These are phyloP conservation scores for Bubo blakistoni DNA, from an alignment of 2,113 vertebrate species.

Conservation along the genomic window DNA sequence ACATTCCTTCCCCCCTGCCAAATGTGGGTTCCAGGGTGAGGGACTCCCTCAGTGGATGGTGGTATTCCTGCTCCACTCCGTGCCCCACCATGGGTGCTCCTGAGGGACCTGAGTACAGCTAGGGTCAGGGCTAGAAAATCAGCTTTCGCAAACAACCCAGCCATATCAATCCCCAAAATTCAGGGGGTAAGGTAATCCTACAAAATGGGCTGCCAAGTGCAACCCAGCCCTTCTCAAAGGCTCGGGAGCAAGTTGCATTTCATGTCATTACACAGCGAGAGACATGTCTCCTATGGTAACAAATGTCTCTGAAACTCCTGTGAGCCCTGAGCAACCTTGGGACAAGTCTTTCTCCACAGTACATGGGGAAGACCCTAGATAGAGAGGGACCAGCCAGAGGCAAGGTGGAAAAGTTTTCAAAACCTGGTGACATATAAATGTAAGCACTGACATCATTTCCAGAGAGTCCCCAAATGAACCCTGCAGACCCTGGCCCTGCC, in stretches of 20 bases:
- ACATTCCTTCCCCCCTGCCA: not conserved
- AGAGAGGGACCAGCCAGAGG: not conserved
- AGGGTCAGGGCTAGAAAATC: not conserved
- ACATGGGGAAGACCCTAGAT: not conserved
- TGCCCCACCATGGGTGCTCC: not conserved
- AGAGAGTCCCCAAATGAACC: not conserved
- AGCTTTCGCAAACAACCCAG: not conserved
- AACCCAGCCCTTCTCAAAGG: not conserved
- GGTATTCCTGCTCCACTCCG: not conserved
- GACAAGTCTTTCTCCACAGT: not conserved
- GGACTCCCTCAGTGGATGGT: not conserved
- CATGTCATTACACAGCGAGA: accelerated
- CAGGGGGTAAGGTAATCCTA: not conserved
- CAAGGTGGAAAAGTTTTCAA: not conserved
- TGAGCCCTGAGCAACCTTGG: not conserved
- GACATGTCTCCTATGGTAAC: not conserved
- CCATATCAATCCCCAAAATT: not conserved
- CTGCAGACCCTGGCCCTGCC: not conserved
- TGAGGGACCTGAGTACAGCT: no score
- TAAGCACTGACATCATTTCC: not conserved
- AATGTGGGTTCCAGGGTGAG: not conserved
- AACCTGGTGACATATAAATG: not conserved
- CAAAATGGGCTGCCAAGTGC: not conserved
- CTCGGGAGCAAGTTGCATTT: not conserved
- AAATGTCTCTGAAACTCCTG: not conserved